phyloP scores from a whole-genome alignment of 2,797 vertebrate genomes.

The Gambelia wislizenii region DNA sequence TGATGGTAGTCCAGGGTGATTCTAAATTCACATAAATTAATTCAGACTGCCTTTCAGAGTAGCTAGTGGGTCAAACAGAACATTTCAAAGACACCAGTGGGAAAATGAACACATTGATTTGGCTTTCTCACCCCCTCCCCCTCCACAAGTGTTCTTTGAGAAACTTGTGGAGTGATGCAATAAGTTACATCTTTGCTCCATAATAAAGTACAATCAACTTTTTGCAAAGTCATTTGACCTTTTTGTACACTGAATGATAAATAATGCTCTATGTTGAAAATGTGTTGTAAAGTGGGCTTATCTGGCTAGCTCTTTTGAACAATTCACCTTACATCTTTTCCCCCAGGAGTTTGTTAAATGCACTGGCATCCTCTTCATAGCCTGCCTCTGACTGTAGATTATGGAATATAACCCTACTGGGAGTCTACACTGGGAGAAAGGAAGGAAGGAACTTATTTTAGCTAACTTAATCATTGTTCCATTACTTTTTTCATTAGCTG shows the following conservation, averaged over 20 bases:
- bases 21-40: constrained; percentile 37
- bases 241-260: background rate
- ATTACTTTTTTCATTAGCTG: background rate
- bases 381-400: background rate
- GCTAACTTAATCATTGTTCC: background rate
- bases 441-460: background rate
- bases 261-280: constrained; percentile 26
- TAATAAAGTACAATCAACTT: constrained; percentile 14
- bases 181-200: background rate
- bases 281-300: background rate
- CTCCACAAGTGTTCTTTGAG: background rate
- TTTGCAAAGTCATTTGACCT: constrained; percentile 12
- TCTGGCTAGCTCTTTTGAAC: constrained; percentile 8
- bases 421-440: background rate
- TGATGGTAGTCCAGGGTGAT: constrained; percentile 31
- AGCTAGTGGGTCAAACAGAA: constrained; percentile 25
- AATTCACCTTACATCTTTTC: background rate
- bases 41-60: constrained; percentile 30
- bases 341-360: constrained; percentile 20
- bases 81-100: constrained; percentile 30
- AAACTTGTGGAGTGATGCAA: background rate
- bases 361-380: background rate
- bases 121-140: background rate
- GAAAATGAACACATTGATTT: background rate
- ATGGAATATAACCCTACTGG: constrained; percentile 4